Conservation (phyloP, 2,888 invertebrate genomes). For the Merodon equestris region DNA sequence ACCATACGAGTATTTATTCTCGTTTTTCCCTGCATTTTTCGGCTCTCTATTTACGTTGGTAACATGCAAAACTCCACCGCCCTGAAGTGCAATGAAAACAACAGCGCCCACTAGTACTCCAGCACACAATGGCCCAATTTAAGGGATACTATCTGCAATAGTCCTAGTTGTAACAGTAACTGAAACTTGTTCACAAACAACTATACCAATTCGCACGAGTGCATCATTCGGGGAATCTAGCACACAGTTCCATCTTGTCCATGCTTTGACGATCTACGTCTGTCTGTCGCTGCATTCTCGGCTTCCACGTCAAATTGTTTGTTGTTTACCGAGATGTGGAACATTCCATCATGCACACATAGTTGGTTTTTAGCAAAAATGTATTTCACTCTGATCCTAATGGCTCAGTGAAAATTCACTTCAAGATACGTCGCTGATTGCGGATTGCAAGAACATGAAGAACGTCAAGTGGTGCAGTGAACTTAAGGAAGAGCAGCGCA, state of each 20-base stretch:
- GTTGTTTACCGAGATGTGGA: neutral
- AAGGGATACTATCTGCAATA: slow-evolving; percentile 16
- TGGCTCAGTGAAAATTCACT: slow-evolving; percentile 45
- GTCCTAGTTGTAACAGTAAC: too few relatives aligned
- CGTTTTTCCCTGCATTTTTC: too few relatives aligned
- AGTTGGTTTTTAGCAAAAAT: slow-evolving; percentile 35
- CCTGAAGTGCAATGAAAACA: slow-evolving; percentile 1
- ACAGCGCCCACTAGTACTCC: neutral
- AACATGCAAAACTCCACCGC: neutral
- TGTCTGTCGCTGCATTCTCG: slow-evolving; percentile 30
- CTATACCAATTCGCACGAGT: slow-evolving; percentile 6
- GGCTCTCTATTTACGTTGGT: too few relatives aligned
- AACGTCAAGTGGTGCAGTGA: slow-evolving; percentile 40
- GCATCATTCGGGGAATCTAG: slow-evolving; percentile 46
- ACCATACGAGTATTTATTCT: too few relatives aligned
- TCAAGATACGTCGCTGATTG: slow-evolving; percentile 55
- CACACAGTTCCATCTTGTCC: slow-evolving; percentile 24
- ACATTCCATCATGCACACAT: neutral
- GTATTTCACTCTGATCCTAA: slow-evolving; percentile 42
- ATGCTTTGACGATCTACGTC: slow-evolving; percentile 7
- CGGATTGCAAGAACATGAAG: slow-evolving; percentile 11
- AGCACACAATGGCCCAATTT: slow-evolving; percentile 23
- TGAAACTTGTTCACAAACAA: slow-evolving; percentile 34
- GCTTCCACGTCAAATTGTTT: slow-evolving; percentile 2
- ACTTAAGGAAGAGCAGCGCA: neutral